Evolutionary conservation across 2,113 vertebrate species (phyloP).

Genomic region (Rhipidura dahli): DNA sequence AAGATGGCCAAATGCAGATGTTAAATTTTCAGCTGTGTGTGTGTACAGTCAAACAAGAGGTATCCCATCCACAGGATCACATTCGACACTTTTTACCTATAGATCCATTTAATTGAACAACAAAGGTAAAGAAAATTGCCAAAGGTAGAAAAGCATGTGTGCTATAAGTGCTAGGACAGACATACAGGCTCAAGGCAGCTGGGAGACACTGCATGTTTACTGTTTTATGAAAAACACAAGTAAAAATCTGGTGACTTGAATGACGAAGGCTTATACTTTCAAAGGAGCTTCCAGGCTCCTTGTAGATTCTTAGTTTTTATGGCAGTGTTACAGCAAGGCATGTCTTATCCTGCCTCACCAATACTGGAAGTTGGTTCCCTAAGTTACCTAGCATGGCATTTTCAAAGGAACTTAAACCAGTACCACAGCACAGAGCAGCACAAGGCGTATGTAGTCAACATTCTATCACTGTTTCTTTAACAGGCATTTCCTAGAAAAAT

Average conservation of each 20-base stretch:
- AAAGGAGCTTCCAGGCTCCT: neutral
- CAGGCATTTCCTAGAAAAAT: neutral
- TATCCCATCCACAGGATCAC: neutral
- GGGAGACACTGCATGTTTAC: rapidly evolving
- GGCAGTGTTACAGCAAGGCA: neutral
- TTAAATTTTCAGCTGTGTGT: neutral
- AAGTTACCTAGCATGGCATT: neutral
- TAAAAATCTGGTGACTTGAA: neutral
- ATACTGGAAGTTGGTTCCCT: neutral
- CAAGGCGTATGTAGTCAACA: neutral
- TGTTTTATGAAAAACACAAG: neutral
- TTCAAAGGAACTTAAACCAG: neutral
- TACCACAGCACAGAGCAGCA: neutral
- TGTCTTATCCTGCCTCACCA: neutral
- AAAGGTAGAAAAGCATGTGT: neutral
- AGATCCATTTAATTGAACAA: neutral
- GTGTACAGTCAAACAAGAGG: neutral
- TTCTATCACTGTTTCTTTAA: neutral
- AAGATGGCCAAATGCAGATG: neutral
- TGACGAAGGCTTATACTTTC: neutral
- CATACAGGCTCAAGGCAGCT: neutral
- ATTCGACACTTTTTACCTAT: neutral
- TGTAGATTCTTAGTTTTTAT: neutral
- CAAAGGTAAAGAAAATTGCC: neutral
- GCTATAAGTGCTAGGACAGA: neutral